Evolutionary conservation across 2,888 invertebrate species (phyloP).

Genomic region (Alsophila aescularia): DNA sequence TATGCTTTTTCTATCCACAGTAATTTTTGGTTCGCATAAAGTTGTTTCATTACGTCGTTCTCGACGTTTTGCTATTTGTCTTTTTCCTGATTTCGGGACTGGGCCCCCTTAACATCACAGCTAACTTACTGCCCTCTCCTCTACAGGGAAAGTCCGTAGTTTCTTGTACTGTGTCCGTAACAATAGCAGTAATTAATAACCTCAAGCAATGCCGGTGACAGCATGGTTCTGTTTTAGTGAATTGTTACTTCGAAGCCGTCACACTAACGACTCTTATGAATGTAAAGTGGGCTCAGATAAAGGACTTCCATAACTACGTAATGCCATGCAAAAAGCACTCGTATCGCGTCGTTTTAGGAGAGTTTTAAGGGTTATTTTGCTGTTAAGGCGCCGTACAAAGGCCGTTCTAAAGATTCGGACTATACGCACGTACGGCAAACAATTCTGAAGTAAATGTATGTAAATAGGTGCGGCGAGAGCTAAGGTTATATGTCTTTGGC

Average conservation of each 20-base stretch:
- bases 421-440: conserved; percentile 36
- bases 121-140: neutral
- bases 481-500: conserved; percentile 12
- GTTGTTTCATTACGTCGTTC: too few relatives aligned
- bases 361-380: neutral
- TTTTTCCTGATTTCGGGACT: too few relatives aligned
- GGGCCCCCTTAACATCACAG: too few relatives aligned
- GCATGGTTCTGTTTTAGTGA: conserved; percentile 28
- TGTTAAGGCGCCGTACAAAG: conserved; percentile 3
- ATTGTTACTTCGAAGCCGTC: conserved; percentile 33
- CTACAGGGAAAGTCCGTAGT: conserved; percentile 5
- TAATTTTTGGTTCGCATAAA: too few relatives aligned
- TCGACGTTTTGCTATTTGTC: too few relatives aligned
- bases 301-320: conserved; percentile 6
- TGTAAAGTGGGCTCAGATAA: conserved; percentile 33
- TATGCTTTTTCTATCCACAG: too few relatives aligned
- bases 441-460: conserved; percentile 35
- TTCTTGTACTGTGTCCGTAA: conserved; percentile 13
- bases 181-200: conserved; percentile 36
- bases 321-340: conserved; percentile 5
- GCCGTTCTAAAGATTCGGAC: conserved; percentile 23
- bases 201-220: conserved; percentile 32
- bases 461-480: conserved; percentile 30
- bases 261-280: conserved; percentile 36
- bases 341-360: neutral